Evolutionary conservation across 2,113 vertebrate species (phyloP).

Genomic region (Peucedramus taeniatus): DNA sequence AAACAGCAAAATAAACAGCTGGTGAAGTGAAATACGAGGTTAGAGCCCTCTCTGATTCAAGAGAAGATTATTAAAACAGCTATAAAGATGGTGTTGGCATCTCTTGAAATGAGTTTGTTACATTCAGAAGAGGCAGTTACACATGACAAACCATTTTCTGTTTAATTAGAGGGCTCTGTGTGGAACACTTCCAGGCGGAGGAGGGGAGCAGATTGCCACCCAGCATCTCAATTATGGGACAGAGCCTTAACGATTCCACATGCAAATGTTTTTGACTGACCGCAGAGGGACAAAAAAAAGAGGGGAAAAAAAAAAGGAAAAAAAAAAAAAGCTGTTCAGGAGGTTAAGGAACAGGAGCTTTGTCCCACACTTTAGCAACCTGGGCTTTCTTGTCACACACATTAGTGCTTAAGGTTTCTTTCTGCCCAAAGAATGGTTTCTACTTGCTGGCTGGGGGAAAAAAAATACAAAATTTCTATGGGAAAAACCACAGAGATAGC

Average conservation of each 20-base stretch:
- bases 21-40: constrained; percentile 51
- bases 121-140: constrained; percentile 63
- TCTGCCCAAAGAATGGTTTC: constrained; percentile 51
- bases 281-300: not conserved
- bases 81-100: constrained; percentile 59
- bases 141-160: constrained; percentile 69
- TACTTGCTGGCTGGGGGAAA: constrained; percentile 35
- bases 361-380: not conserved
- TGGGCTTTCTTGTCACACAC: not conserved
- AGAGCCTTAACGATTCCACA: constrained; percentile 29
- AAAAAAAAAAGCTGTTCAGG: not conserved
- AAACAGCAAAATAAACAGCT: constrained; percentile 27
- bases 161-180: constrained; percentile 73
- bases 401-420: not conserved
- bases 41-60: constrained; percentile 58
- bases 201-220: constrained; percentile 69
- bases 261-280: constrained; percentile 43
- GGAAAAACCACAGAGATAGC: not conserved
- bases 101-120: constrained; percentile 67
- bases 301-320: rapidly evolving
- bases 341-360: not conserved
- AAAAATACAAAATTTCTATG: not conserved
- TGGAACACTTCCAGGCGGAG: constrained; percentile 72
- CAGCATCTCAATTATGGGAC: constrained; percentile 62
- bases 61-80: constrained; percentile 62